Conservation (phyloP, 2,113 vertebrate genomes). For the Meriones unguiculatus region DNA sequence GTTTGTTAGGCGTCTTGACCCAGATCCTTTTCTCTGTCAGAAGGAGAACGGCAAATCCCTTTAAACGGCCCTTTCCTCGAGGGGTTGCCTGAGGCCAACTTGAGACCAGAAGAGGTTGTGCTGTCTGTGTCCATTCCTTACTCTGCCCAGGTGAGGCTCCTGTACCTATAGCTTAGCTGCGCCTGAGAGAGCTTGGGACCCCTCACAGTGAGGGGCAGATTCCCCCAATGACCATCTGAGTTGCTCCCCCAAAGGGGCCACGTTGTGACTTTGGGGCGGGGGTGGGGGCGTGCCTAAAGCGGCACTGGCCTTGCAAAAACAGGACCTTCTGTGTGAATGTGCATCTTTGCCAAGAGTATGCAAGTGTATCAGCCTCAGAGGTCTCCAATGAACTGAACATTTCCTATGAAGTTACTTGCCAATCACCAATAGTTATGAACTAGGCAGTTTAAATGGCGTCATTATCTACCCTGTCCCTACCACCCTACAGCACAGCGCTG, state of each 20-base stretch:
- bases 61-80: conserved; percentile 89
- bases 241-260: neutral
- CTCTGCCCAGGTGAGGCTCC: conserved; percentile 84
- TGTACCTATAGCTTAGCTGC: rapidly evolving
- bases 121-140: conserved; percentile 89
- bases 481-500: neutral
- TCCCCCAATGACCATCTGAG: neutral
- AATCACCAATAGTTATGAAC: neutral
- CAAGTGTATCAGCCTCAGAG: neutral
- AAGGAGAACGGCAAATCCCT: conserved; percentile 83
- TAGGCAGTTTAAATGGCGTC: neutral
- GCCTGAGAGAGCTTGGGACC: neutral
- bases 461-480: neutral
- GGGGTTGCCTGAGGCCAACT: conserved; percentile 84
- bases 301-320: neutral
- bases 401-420: neutral
- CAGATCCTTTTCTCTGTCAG: conserved; percentile 73
- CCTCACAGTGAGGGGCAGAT: neutral
- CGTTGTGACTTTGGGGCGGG: neutral
- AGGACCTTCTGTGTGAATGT: neutral
- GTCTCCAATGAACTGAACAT: conserved; percentile 15
- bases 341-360: neutral
- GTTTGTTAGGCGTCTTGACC: conserved; percentile 5
- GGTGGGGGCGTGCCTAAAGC: neutral
- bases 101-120: conserved; percentile 87